These are phyloP conservation scores for Yponomeuta plumbellus DNA, from an alignment of 2,888 invertebrate genomes.

Conservation along the genomic window DNA sequence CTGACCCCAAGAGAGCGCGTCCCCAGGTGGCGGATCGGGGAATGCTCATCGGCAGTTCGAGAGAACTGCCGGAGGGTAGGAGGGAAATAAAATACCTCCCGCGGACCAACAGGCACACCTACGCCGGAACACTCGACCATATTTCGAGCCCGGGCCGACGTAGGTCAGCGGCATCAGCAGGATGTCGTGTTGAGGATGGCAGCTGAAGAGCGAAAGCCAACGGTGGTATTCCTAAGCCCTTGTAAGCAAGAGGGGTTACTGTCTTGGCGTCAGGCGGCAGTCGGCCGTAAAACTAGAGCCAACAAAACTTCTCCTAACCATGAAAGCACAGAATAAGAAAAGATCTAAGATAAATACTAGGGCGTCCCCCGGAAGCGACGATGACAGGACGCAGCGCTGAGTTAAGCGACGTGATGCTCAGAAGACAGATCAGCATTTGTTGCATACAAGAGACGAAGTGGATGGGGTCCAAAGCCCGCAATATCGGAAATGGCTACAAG, in stretches of 20 bases:
- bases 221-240: not conserved
- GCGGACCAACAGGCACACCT: not conserved
- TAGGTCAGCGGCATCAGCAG: not conserved
- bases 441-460: constrained; percentile 1
- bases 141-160: not conserved
- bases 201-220: not conserved
- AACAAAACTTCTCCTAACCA: not conserved
- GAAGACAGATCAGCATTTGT: not conserved
- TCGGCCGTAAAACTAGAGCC: constrained; percentile 6
- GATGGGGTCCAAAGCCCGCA: not conserved
- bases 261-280: constrained; percentile 11
- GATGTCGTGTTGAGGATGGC: not conserved
- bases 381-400: not conserved
- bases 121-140: not conserved
- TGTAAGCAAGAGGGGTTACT: not conserved
- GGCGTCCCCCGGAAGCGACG: constrained; percentile 11
- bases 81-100: not conserved
- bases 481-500: not conserved
- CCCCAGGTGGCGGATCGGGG: not conserved
- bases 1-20: too few species aligned
- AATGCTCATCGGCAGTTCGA: not conserved
- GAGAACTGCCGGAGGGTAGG: not conserved
- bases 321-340: not conserved
- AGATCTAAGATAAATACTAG: constrained; percentile 6
- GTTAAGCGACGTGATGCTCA: not conserved